These are phyloP conservation scores for Pemphredon lugubris DNA, from an alignment of 2,888 invertebrate species.

Conservation along the genomic window DNA sequence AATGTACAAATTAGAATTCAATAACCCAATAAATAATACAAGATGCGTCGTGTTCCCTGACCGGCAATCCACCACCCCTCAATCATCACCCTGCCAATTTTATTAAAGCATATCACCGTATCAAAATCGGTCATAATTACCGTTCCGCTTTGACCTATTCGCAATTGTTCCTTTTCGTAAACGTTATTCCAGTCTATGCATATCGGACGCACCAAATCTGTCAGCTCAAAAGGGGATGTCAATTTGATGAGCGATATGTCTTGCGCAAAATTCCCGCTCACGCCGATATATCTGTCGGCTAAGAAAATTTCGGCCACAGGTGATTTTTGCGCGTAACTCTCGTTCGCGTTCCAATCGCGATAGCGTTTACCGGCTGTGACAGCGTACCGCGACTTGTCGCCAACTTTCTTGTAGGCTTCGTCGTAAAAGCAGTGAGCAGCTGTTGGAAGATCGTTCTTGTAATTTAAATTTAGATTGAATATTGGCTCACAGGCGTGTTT, in stretches of 20 bases:
- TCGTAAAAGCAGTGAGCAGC: constrained; percentile 71
- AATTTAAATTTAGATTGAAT: no score
- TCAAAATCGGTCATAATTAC: no score
- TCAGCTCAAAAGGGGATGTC: constrained; percentile 56
- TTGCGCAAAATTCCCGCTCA: constrained; percentile 61
- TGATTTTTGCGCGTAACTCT: constrained; percentile 60
- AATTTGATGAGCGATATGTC: constrained; percentile 66
- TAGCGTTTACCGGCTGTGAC: constrained; percentile 68
- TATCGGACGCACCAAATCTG: constrained; percentile 56
- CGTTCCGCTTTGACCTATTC: constrained; percentile 54
- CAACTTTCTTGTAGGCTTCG: constrained; percentile 42
- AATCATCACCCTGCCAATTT: no score
- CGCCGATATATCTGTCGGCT: constrained; percentile 60
- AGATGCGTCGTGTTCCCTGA: no score
- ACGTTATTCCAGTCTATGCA: constrained; percentile 67
- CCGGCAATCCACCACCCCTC: no score
- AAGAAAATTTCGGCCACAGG: constrained; percentile 48
- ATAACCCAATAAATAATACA: no score
- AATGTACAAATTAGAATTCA: no score
- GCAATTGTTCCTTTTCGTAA: constrained; percentile 52
- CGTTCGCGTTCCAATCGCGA: constrained; percentile 61
- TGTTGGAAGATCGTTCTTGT: constrained; percentile 27
- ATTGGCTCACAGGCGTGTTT: no score
- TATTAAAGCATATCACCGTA: no score
- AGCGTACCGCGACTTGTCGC: constrained; percentile 49